phyloP scores from a whole-genome alignment of 2,888 invertebrate genomes.

The Tipula lateralis region DNA sequence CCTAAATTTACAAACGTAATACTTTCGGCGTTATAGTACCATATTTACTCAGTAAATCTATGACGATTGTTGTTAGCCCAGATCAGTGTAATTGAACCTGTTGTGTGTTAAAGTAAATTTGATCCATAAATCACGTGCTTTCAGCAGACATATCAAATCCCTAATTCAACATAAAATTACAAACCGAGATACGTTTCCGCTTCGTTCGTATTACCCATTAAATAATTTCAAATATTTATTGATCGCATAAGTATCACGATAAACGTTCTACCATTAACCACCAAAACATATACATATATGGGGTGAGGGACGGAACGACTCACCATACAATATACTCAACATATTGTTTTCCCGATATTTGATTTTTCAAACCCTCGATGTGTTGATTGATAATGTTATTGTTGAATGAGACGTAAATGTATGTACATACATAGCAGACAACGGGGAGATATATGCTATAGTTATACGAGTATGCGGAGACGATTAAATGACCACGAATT shows the following conservation, averaged over 20 bases:
- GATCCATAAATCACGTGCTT: neutral
- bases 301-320: neutral
- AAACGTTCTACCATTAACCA: neutral
- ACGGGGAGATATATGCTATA: neutral
- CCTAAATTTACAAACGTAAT: no score
- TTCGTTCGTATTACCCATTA: neutral
- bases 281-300: neutral
- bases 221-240: neutral
- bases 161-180: neutral
- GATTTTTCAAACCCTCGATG: neutral
- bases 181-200: neutral
- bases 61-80: no score
- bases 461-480: neutral
- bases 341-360: neutral
- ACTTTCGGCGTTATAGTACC: no score
- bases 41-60: no score
- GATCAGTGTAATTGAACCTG: no score
- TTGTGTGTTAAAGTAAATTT: neutral
- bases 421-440: neutral
- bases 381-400: slow-evolving; percentile 14
- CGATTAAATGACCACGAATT: slow-evolving; percentile 14
- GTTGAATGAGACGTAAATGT: neutral
- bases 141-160: neutral
- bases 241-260: neutral
- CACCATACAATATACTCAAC: neutral